Conservation (phyloP, 2,888 invertebrate genomes). For the Shargacucullia verbasci region DNA sequence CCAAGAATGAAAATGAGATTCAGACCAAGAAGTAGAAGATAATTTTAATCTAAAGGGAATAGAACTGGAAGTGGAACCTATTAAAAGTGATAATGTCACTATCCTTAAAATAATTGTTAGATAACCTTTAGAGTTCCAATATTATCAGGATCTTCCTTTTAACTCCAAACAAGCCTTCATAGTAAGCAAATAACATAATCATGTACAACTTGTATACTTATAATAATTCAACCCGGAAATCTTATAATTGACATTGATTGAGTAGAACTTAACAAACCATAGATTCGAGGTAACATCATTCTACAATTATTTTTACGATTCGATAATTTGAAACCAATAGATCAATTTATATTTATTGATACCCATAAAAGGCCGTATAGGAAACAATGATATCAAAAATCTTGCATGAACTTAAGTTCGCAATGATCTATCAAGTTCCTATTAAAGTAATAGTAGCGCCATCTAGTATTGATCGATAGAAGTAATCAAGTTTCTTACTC, state of each 20-base stretch:
- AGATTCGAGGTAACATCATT: conserved; percentile 52
- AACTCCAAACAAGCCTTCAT: too few species aligned
- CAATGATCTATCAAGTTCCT: conserved; percentile 14
- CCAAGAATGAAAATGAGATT: not conserved
- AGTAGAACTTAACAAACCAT: conserved; percentile 43
- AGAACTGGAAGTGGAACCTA: too few species aligned
- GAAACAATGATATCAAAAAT: conserved; percentile 22
- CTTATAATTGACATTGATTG: conserved; percentile 60
- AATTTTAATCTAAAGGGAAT: too few species aligned
- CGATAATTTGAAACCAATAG: conserved; percentile 40
- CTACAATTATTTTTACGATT: conserved; percentile 49
- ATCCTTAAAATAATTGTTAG: too few species aligned
- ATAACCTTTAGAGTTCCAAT: conserved; percentile 1
- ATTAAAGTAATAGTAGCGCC: conserved; percentile 55
- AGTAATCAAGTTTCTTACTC: conserved; percentile 61
- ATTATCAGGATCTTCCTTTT: too few species aligned
- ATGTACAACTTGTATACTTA: conserved; percentile 31
- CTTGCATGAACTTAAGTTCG: conserved; percentile 6
- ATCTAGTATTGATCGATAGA: conserved; percentile 64
- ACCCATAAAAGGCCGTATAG: conserved; percentile 31
- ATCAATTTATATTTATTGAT: conserved; percentile 44
- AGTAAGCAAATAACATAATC: too few species aligned
- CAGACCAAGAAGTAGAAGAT: too few species aligned
- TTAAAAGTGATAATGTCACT: too few species aligned
- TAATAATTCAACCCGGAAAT: conserved; percentile 56